Conservation (phyloP, 2,113 vertebrate genomes). For the Rhinolophus ferrumequinum region DNA sequence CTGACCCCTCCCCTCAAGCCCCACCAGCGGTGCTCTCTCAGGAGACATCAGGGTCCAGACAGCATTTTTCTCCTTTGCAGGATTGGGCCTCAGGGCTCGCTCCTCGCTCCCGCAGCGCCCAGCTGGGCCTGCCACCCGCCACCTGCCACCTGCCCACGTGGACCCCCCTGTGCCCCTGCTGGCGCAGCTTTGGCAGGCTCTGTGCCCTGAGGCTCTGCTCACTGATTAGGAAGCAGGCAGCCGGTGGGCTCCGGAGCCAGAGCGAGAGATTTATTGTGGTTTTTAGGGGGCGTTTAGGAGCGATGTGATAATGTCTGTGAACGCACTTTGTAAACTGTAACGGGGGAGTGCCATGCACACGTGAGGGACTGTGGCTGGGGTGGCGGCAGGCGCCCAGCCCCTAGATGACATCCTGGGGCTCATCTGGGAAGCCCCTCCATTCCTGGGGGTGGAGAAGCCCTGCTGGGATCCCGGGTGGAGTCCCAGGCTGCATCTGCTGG, state of each 20-base stretch:
- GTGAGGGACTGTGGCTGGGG: conserved; percentile 53
- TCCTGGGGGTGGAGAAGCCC: conserved; percentile 25
- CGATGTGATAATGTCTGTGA: conserved; percentile 82
- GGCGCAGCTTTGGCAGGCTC: conserved; percentile 74
- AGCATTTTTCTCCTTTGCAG: background rate
- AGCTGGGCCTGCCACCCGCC: conserved; percentile 74
- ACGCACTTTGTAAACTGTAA: conserved; percentile 80
- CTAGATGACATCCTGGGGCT: conserved; percentile 49
- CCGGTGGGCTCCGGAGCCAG: conserved; percentile 79
- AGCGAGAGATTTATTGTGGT: conserved; percentile 80
- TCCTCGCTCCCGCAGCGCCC: conserved; percentile 26
- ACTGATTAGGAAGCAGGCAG: conserved; percentile 74
- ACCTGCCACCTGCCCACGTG: conserved; percentile 75
- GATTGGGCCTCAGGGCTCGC: conserved; percentile 12
- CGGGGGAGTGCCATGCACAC: conserved; percentile 73
- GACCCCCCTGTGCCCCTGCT: conserved; percentile 69
- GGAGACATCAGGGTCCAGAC: background rate
- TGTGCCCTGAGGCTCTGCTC: conserved; percentile 73
- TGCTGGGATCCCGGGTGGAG: background rate
- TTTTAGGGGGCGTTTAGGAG: conserved; percentile 83
- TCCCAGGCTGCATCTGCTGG: background rate
- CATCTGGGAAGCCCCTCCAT: conserved; percentile 6
- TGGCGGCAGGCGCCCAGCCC: conserved; percentile 54
- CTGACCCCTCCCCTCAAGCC: background rate
- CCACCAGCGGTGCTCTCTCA: background rate